Base-by-base conservation (phyloP, 2,888 invertebrate genomes). In the Hedya salicella region DNA sequence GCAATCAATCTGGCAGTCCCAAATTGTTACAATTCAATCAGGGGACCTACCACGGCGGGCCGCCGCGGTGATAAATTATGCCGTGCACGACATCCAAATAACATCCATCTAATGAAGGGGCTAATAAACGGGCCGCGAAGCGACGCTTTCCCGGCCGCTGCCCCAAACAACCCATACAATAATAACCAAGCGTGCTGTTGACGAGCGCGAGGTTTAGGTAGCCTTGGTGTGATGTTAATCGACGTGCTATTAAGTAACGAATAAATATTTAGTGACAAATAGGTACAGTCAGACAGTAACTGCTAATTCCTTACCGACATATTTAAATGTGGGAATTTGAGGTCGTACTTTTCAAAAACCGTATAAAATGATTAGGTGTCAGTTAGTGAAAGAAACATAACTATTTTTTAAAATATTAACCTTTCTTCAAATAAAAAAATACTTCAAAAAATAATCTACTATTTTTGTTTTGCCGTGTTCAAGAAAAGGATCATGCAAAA, bases 41-140 rank as follows among this genome's bases (percentile, higher is more conserved):
- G 54, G 32, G 42, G 46, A 13, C 40, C 32, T 52, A 21, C 36
- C 59, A 49, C 50, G 61, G 48, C 42, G n/a, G n/a, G n/a, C n/a
- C n/a, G n/a, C 13, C 57, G 48, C 48, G 48, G 40, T 39, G 62
- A 62, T 67, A 67, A 62, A 65, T 68, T 65, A 68, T 68, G 52
- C 65, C 16, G 21, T 30, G 61, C 68, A 68, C 65, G 68, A 65
- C 54, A 65, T 44, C 68, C 61, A 59, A 68, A 68, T 65, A 68
- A 64, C 68, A 64, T 68, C 65, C 62, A 49, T 62, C 68, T 65
- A 68, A 65, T 68, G 65, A 68, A 65, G 65, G 46, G 59, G 39
- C 68, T 56, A 68, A 68, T 68, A 68, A 60, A 68, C 63, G 67
- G 40, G 50, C 50, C 62, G 62, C 40, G 17, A 57, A 46, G 60